Evolutionary conservation across 2,888 invertebrate species (phyloP).

Genomic region (Pristionchus japonicus): DNA sequence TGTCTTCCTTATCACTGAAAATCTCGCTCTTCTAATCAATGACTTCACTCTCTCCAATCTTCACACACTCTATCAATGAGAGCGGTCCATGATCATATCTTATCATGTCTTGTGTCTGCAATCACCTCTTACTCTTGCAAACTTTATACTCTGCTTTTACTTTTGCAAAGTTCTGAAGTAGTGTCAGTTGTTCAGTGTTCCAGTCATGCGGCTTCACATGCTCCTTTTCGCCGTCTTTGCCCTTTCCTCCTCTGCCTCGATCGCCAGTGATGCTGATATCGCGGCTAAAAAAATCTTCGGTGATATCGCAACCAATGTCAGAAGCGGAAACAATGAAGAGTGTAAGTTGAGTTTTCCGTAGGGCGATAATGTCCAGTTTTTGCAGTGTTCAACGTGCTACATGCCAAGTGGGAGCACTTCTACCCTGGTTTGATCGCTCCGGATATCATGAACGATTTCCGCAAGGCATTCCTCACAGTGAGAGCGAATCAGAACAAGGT

Average conservation of each 20-base stretch:
- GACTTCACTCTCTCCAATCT: too few relatives aligned
- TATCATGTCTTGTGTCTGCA: too few relatives aligned
- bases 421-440: not conserved
- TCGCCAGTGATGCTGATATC: not conserved
- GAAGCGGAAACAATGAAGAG: not conserved
- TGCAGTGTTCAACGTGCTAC: not conserved
- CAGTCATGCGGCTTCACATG: not conserved
- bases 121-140: too few relatives aligned
- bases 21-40: too few relatives aligned
- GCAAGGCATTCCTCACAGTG: not conserved
- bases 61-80: too few relatives aligned
- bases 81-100: too few relatives aligned
- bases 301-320: not conserved
- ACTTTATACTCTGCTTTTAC: too few relatives aligned
- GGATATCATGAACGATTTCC: not conserved
- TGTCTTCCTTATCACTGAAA: too few relatives aligned
- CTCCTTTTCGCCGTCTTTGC: not conserved
- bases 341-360: not conserved
- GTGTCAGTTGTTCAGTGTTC: not conserved
- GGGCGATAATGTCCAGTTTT: not conserved
- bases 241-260: not conserved
- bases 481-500: not conserved
- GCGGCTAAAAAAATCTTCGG: not conserved
- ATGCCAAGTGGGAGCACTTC: not conserved
- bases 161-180: too few relatives aligned